These are phyloP conservation scores for Drosophila ficusphila DNA, from an alignment of 1,140 invertebrate species.

Conservation along the genomic window DNA sequence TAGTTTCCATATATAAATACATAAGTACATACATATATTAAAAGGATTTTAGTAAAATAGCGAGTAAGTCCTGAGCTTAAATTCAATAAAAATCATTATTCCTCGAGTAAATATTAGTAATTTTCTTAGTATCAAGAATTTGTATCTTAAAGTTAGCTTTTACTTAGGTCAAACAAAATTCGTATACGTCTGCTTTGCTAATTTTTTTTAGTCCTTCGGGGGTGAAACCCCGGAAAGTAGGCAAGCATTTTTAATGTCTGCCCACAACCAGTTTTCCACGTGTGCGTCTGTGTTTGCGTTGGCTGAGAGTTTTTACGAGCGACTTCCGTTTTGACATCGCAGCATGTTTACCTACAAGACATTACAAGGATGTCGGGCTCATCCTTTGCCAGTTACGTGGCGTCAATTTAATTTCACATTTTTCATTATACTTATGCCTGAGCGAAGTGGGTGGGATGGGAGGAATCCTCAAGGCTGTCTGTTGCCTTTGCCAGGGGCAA, in stretches of 20 bases:
- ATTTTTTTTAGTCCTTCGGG: not conserved
- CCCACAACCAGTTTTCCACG: slow-evolving; percentile 50
- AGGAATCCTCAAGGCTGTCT: slow-evolving; percentile 23
- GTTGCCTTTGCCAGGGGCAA: slow-evolving; percentile 72
- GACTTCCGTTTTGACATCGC: slow-evolving; percentile 72
- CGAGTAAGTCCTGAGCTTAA: not conserved
- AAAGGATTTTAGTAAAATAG: too few relatives aligned
- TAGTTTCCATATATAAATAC: too few relatives aligned
- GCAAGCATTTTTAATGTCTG: slow-evolving; percentile 61
- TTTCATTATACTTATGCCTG: slow-evolving; percentile 74
- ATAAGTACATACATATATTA: too few relatives aligned
- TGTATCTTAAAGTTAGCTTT: too few relatives aligned
- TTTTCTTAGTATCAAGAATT: too few relatives aligned
- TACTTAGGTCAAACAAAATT: slow-evolving; percentile 4
- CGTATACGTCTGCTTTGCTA: slow-evolving; percentile 10
- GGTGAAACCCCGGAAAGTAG: slow-evolving; percentile 48
- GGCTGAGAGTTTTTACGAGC: slow-evolving; percentile 70
- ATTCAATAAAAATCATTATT: too few relatives aligned
- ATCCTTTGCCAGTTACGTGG: slow-evolving; percentile 44
- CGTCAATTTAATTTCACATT: slow-evolving; percentile 80
- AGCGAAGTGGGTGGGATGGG: slow-evolving; percentile 8
- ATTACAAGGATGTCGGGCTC: slow-evolving; percentile 69
- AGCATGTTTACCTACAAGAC: slow-evolving; percentile 80
- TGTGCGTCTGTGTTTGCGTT: slow-evolving; percentile 32
- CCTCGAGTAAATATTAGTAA: too few relatives aligned